phyloP scores from a whole-genome alignment of 1,140 invertebrate species.

The Papilio aristodemus region DNA sequence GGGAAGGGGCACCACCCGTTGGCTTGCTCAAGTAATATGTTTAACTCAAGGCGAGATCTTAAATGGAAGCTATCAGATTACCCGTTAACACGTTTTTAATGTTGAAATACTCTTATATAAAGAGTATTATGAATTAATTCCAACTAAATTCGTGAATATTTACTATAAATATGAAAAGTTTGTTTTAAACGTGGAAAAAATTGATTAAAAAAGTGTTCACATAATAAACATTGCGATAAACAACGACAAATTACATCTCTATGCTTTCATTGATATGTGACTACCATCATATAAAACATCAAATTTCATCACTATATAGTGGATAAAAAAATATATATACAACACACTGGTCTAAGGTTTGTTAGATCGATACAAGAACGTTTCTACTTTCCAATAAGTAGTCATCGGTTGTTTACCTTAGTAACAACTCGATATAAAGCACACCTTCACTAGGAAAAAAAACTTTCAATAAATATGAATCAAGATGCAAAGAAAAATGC shows the following conservation, averaged over 20 bases:
- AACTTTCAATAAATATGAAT: slow-evolving; percentile 45
- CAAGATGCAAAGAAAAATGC: slow-evolving; percentile 57
- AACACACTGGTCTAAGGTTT: not conserved
- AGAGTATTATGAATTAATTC: too few relatives aligned
- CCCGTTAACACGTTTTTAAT: not conserved
- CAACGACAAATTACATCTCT: too few relatives aligned
- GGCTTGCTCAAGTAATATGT: not conserved
- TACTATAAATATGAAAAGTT: too few relatives aligned
- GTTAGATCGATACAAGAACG: slow-evolving; percentile 1
- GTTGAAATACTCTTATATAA: not conserved
- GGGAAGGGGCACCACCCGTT: slow-evolving; percentile 11
- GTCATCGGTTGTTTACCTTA: slow-evolving; percentile 21
- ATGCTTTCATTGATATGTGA: too few relatives aligned
- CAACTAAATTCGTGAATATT: too few relatives aligned
- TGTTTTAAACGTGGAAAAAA: too few relatives aligned
- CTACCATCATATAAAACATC: not conserved
- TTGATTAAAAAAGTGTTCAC: too few relatives aligned
- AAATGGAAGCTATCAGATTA: not conserved
- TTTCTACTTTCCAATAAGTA: not conserved
- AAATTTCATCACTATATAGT: too few relatives aligned
- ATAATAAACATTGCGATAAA: too few relatives aligned
- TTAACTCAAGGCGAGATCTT: not conserved
- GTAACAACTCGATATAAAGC: not conserved
- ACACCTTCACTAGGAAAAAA: not conserved
- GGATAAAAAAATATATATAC: too few relatives aligned